Evolutionary conservation across 2,113 vertebrate species (phyloP).

Genomic region (Formicarius rufipectus): DNA sequence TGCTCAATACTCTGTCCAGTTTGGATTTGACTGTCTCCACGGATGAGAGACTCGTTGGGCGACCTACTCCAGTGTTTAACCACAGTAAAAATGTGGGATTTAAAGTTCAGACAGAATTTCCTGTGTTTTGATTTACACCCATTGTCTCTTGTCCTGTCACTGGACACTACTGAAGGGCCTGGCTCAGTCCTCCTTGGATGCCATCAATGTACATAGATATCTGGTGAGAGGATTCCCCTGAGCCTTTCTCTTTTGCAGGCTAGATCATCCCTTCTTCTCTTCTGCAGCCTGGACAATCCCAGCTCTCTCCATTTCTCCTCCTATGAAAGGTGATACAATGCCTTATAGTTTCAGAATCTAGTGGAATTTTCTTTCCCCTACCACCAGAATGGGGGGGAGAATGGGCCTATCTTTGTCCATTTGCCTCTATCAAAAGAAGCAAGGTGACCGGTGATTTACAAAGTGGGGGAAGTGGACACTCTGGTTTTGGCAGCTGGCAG

Average conservation of each 20-base stretch:
- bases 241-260: background rate
- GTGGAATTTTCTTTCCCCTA: too few relatives aligned
- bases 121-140: rapidly evolving
- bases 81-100: background rate
- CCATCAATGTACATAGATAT: background rate
- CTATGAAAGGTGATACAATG: background rate
- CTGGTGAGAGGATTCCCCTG: background rate
- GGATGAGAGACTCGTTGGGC: background rate
- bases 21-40: background rate
- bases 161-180: background rate
- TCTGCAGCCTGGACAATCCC: background rate
- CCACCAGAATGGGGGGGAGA: too few relatives aligned
- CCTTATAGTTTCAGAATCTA: too few relatives aligned
- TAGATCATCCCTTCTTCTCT: background rate
- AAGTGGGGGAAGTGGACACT: too few relatives aligned
- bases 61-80: background rate
- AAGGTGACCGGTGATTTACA: too few relatives aligned
- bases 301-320: background rate
- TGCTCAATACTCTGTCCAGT: background rate
- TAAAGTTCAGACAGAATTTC: background rate
- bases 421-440: too few relatives aligned
- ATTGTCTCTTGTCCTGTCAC: background rate
- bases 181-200: background rate
- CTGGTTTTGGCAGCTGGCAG: too few relatives aligned
- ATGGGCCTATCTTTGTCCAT: too few relatives aligned